Evolutionary conservation across 2,797 vertebrate species (phyloP).

Genomic region (Myotis findleyi): DNA sequence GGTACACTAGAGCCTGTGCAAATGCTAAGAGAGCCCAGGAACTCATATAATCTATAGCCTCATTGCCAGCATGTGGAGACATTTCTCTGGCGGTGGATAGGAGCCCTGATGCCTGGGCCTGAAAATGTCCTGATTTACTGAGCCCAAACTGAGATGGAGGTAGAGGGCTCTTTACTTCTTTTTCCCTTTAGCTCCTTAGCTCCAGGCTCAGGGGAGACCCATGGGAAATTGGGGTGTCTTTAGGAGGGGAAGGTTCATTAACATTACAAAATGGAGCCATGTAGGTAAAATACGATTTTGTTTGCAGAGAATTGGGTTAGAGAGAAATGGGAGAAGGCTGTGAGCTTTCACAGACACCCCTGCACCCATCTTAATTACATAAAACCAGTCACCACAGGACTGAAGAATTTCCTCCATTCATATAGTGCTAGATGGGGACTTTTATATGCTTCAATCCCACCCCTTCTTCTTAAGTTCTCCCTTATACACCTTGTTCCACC

Average conservation of each 20-base stretch:
- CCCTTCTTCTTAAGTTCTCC: neutral
- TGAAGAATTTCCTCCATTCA: neutral
- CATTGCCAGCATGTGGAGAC: neutral
- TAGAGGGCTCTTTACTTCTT: neutral
- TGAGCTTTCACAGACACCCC: neutral
- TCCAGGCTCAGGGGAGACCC: neutral
- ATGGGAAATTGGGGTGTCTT: neutral
- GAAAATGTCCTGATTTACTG: neutral
- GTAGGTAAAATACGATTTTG: constrained; percentile 58
- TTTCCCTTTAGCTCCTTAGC: constrained; percentile 14
- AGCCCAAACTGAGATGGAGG: neutral
- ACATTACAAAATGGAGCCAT: constrained; percentile 62
- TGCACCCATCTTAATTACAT: neutral
- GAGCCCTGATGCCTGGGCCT: neutral
- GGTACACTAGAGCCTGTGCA: neutral
- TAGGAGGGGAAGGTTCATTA: constrained; percentile 55
- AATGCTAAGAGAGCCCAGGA: neutral
- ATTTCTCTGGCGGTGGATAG: neutral
- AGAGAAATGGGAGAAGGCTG: neutral
- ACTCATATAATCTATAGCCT: neutral
- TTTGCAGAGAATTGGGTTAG: neutral
- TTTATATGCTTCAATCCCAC: neutral
- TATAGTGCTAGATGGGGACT: neutral
- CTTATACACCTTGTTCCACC: neutral
- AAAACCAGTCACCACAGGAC: neutral